phyloP scores from a whole-genome alignment of 2,888 invertebrate genomes.

The Agapostemon virescens region DNA sequence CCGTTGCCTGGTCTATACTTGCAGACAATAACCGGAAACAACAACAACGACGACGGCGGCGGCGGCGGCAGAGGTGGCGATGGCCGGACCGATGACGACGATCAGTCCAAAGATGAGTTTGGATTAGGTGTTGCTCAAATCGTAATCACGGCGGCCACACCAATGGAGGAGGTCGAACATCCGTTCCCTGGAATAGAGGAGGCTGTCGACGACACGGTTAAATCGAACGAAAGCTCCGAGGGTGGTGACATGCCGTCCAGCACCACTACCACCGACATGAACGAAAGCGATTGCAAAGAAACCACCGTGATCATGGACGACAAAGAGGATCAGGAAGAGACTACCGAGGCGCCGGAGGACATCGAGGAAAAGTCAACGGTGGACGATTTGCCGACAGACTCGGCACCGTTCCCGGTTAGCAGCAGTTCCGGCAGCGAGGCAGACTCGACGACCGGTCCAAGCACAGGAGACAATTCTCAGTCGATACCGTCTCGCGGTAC shows the following conservation, averaged over 20 bases:
- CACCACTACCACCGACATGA: conserved; percentile 46
- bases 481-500: conserved; percentile 78
- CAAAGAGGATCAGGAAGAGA: conserved; percentile 64
- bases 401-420: conserved; percentile 84
- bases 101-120: conserved; percentile 80
- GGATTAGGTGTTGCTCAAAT: conserved; percentile 93
- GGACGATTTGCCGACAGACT: conserved; percentile 83
- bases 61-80: no score
- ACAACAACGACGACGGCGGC: background rate
- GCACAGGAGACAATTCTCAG: conserved; percentile 84
- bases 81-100: no score
- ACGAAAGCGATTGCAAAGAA: conserved; percentile 60
- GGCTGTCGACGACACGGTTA: conserved; percentile 63
- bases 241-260: conserved; percentile 56
- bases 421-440: conserved; percentile 87
- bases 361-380: conserved; percentile 78
- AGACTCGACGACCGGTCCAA: conserved; percentile 84
- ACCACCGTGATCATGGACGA: conserved; percentile 60
- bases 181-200: conserved; percentile 86
- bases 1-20: background rate
- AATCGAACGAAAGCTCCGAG: conserved; percentile 59
- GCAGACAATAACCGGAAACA: conserved; percentile 17
- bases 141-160: conserved; percentile 96
- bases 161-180: conserved; percentile 93
- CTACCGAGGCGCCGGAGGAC: conserved; percentile 62